Base-by-base conservation (phyloP, 2,113 vertebrate species). In the Pao palembangensis region DNA sequence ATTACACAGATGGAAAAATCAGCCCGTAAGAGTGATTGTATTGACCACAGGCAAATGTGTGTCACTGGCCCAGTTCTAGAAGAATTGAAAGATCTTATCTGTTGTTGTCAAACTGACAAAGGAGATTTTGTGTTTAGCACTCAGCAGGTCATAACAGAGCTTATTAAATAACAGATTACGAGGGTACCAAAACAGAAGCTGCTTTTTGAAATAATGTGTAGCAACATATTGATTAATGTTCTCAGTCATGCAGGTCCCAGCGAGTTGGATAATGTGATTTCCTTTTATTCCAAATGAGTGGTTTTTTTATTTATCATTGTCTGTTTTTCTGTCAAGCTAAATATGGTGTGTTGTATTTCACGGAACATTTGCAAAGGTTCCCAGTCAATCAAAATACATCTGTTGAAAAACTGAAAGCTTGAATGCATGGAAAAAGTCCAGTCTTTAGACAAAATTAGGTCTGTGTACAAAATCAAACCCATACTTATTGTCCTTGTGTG, bases 11-110 rank as follows among this genome's bases (percentile, higher is more conserved):
- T 80, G 76, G 85, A 69, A 67, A 31, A 85, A 83, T 81, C 71
- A 66, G 74, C 67, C 62, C 57, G 73, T 85, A 87, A 88, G 80
- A 74, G 76, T 83, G 81, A 88, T 88, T 88, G 83, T 86, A 83
- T 86, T 80, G 73, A 77, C 76, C 80, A 64, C 64, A 69, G 75
- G 73, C 61, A 38, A 81, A 67, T 64, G 71, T 11, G 47, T 53
- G 69, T 64, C 64, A 64, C 74, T 67, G 60, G 81, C 57, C 69
- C n/a, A 56, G 82, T 72, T 80, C 59, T 69, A 74, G 87, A 67
- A 76, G 76, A 75, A 67, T 55, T 64, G 61, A 75, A 43, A 80
- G 79, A 89, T 88, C 64, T 83, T 86, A 89, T 90, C 85, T 57
- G 42, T 8, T 64, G 58, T 77, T 77, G 71, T 86, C 62, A 71